Evolutionary conservation across 2,888 invertebrate genomes (phyloP), one percentile per base, ranked within the genome.

Genomic region (Ceramica pisi): DNA sequence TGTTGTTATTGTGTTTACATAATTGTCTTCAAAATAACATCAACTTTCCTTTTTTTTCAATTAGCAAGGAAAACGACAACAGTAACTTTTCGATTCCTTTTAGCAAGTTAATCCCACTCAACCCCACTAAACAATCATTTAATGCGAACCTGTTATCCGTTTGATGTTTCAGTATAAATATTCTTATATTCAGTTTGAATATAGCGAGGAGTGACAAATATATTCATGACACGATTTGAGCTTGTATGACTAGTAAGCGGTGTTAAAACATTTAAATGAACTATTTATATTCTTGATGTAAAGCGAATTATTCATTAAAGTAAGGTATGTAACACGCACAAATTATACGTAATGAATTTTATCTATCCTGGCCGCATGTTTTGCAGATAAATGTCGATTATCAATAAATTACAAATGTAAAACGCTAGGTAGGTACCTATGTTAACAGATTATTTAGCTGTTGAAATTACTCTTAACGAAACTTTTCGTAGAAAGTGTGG

Each of bases 281-380:
- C 84, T 59, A 83, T 82, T 59, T 73, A 61, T 82, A 82, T 82
- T 67, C 84, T 73, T 80, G 63, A 60, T 81, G 86, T 81, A 83
- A 60, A 38, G 64, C 76, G 76, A 76, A 73, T 79, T 82, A 81
- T 77, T 71, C 78, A 80, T 85, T 68, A 75, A 60, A 26, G 48
- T 38, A 9, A 66, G 26, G 57, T 78, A 14, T 80, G 57, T 48
- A 59, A 50, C 57, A 71, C 71, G 64, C 44, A 57, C 53, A 62
- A 66, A 81, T 80, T 50, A 62, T 50, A 62, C 26, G 48, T 50
- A n/a, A 50, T 53, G 38, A 62, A 65, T 75, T 75, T 56, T 38
- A 23, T 57, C 23, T 19, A 41, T 12, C 21, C 23, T 12, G 14
- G 14, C 26, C 19, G 26, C 44, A 35, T 56, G 46, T 51, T 63